These are phyloP conservation scores for Tenrec ecaudatus DNA, from an alignment of 2,113 vertebrate genomes.

Conservation along the genomic window DNA sequence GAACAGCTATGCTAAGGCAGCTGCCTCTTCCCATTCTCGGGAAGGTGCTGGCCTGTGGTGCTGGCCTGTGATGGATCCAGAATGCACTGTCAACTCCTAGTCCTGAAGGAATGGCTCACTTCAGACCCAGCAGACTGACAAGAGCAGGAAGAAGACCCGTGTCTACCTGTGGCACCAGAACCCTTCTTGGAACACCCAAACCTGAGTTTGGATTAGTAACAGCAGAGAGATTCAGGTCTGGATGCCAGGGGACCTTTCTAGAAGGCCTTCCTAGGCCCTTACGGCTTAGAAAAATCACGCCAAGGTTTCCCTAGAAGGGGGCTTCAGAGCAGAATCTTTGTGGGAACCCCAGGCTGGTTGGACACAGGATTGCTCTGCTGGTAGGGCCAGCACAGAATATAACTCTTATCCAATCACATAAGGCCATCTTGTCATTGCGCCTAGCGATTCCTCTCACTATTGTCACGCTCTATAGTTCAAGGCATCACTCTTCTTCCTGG, in stretches of 20 bases:
- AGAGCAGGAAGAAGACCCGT: not conserved
- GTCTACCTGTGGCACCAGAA: not conserved
- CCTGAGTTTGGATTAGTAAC: slow-evolving; percentile 8
- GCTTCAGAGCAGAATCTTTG: not conserved
- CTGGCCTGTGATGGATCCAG: slow-evolving; percentile 68
- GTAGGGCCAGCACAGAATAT: not conserved
- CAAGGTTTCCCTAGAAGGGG: not conserved
- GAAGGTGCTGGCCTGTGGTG: slow-evolving; percentile 23
- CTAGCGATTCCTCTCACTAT: not conserved
- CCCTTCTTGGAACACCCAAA: not conserved
- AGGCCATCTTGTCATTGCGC: not conserved
- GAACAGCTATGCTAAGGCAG: not conserved
- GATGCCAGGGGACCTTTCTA: not conserved
- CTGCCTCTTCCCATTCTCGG: not conserved
- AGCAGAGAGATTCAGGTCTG: not conserved
- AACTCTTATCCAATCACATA: not conserved
- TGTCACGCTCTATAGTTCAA: slow-evolving; percentile 23
- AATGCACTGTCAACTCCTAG: slow-evolving; percentile 34
- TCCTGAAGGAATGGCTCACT: slow-evolving; percentile 61
- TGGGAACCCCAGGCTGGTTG: not conserved
- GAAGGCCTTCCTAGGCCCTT: not conserved
- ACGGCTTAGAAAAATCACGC: slow-evolving; percentile 2
- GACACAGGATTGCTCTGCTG: not conserved
- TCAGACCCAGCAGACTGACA: slow-evolving; percentile 43
- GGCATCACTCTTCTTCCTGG: not conserved